Evolutionary conservation across 2,797 vertebrate species (phyloP).

Genomic region (Nothura maculosa): DNA sequence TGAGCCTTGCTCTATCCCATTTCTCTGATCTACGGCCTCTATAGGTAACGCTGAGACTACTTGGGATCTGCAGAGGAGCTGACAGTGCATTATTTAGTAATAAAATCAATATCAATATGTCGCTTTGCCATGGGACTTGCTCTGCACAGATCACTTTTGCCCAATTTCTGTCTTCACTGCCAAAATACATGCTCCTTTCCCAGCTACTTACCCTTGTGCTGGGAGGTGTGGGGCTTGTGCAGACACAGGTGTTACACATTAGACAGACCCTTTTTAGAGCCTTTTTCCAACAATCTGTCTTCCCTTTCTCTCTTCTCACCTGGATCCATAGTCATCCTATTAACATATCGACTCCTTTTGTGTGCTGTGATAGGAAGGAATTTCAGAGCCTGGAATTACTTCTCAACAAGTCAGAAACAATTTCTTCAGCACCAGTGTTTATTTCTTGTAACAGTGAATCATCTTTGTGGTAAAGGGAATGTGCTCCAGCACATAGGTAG

Average conservation of each 20-base stretch:
- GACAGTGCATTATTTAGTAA: not conserved
- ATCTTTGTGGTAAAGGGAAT: not conserved
- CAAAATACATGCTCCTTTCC: not conserved
- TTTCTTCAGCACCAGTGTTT: constrained; percentile 20
- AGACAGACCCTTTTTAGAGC: not conserved
- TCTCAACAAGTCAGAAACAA: not conserved
- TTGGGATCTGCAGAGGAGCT: not conserved
- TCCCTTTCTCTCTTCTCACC: not conserved
- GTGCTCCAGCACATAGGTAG: not conserved
- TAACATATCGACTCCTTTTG: not conserved
- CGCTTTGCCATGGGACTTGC: not conserved
- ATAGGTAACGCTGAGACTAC: not conserved
- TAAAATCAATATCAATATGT: fast-evolving
- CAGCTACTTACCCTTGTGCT: not conserved
- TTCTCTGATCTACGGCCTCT: not conserved
- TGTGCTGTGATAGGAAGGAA: not conserved
- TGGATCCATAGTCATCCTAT: not conserved
- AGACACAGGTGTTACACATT: fast-evolving
- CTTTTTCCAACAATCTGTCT: not conserved
- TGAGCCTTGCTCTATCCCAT: not conserved
- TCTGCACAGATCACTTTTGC: not conserved
- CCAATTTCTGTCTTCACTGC: not conserved
- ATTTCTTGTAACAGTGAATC: constrained; percentile 28
- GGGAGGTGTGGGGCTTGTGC: fast-evolving
- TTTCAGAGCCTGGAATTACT: not conserved